A percentile compares a stretch with the other conserved stretches of the same genome.
Evolutionary conservation across 2,113 vertebrate genomes (phyloP).

Genomic region (Brachypteracias leptosomus): DNA sequence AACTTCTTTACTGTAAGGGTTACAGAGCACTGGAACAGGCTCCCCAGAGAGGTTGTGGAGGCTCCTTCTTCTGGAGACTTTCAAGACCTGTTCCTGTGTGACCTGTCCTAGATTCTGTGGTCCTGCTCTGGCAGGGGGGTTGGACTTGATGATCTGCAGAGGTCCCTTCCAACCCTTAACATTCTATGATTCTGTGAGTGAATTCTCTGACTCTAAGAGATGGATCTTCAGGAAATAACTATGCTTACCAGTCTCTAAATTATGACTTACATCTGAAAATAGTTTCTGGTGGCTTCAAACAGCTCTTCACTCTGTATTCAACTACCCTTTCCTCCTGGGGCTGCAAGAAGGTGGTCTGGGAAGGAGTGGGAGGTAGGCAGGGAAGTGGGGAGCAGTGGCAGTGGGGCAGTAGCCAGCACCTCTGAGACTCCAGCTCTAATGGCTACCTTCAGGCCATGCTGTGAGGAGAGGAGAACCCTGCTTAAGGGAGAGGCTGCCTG

Average conservation of each 20-base stretch:
- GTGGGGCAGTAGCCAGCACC: accelerated
- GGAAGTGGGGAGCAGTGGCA: not conserved
- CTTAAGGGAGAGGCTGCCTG: not conserved
- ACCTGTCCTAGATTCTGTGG: no score
- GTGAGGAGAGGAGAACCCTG: not conserved
- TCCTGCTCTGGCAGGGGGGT: no score
- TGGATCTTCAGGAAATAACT: not conserved
- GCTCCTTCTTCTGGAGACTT: no score
- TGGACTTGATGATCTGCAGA: no score
- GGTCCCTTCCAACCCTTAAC: no score
- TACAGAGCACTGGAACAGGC: no score
- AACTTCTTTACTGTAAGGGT: no score
- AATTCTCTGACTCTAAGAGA: not conserved
- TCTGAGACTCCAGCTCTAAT: not conserved
- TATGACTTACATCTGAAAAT: not conserved
- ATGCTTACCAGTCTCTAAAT: not conserved
- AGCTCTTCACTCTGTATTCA: accelerated
- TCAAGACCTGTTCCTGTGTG: no score
- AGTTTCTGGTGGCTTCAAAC: not conserved
- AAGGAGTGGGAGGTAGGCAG: not conserved
- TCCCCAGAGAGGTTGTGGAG: no score
- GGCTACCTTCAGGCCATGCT: not conserved
- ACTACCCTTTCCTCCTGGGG: not conserved
- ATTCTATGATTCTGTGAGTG: no score
- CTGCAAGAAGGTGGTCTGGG: not conserved